Percentiles rank a stretch among this genome's conserved stretches.
These are phyloP conservation scores for Turritopsis rubra DNA, from an alignment of 30 jellyfish, hydroid and myxozoan species.

Conservation along the genomic window DNA sequence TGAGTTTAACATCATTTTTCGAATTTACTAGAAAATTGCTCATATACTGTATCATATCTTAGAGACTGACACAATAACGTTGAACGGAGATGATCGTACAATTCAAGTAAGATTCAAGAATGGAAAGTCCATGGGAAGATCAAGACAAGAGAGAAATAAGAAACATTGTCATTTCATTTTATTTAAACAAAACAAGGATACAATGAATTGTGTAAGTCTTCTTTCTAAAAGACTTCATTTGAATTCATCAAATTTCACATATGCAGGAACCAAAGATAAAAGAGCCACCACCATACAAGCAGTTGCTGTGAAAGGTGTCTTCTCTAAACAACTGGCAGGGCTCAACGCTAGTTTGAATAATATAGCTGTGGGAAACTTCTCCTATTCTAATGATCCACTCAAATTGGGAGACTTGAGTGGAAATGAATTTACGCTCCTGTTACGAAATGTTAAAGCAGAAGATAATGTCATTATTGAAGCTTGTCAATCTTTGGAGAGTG, in stretches of 20 bases:
- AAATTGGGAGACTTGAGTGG: conserved; percentile 85
- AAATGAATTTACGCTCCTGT: conserved; percentile 60
- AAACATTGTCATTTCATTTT: conserved; percentile 69
- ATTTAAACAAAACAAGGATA: conserved; percentile 85
- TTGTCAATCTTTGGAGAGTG: conserved; percentile 36
- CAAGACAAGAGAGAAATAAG: conserved; percentile 19
- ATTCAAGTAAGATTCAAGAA: conserved; percentile 32
- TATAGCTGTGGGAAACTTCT: conserved; percentile 63
- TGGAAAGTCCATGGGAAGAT: conserved; percentile 6
- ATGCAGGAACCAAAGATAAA: conserved; percentile 97
- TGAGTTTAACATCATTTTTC: no score
- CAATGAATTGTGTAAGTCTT: conserved; percentile 71
- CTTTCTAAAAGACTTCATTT: conserved; percentile 59
- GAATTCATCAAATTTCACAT: conserved; percentile 46
- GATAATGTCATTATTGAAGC: conserved; percentile 25
- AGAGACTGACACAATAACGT: conserved; percentile 60
- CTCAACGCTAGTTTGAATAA: conserved; percentile 44
- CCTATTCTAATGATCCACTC: conserved; percentile 37
- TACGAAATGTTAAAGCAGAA: conserved; percentile 55
- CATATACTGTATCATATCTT: not conserved
- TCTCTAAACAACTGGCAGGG: conserved; percentile 38
- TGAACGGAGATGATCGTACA: conserved; percentile 36
- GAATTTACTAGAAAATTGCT: not conserved
- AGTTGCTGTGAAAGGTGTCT: conserved; percentile 44
- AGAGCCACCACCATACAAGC: conserved; percentile 86